Percentiles rank a stretch among this genome's conserved stretches.
Conservation (phyloP, 1,140 invertebrate genomes). For the Drosophila pseudoananassae region DNA sequence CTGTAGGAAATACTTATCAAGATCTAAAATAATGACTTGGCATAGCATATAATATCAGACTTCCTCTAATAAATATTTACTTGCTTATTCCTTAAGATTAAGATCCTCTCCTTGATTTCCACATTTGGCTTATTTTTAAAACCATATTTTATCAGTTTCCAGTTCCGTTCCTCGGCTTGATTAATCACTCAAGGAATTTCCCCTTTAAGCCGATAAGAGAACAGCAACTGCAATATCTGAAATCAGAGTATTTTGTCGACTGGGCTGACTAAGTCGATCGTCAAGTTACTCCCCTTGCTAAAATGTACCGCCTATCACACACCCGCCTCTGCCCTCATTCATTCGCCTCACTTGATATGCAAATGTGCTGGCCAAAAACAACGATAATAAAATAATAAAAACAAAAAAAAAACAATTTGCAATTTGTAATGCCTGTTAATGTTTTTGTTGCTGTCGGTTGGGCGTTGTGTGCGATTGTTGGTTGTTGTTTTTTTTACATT, state of each 20-base stretch:
- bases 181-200: conserved; percentile 19
- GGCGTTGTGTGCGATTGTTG: conserved; percentile 29
- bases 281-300: conserved; percentile 21
- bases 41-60: background rate
- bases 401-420: conserved; percentile 62
- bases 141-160: background rate
- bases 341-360: conserved; percentile 61
- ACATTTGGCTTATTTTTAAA: background rate
- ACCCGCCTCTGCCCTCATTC: conserved; percentile 4
- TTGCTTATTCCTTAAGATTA: background rate
- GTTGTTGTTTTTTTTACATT: conserved; percentile 39
- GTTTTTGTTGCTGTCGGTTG: conserved; percentile 11
- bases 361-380: conserved; percentile 69
- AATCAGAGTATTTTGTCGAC: conserved; percentile 13
- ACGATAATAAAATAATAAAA: conserved; percentile 42
- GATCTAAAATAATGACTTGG: conserved; percentile 4
- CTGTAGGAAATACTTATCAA: conserved; percentile 23
- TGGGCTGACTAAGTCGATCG: conserved; percentile 40
- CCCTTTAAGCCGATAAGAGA: conserved; percentile 18
- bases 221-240: conserved; percentile 19
- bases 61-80: too few relatives aligned
- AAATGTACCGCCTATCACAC: too few relatives aligned
- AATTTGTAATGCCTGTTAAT: conserved; percentile 68
- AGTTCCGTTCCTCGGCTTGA: conserved; percentile 3
- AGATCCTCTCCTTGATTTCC: too few relatives aligned